Evolutionary conservation across 2,113 vertebrate genomes (phyloP), one percentile per base, ranked within the genome.

Genomic region (Dromaius novaehollandiae): DNA sequence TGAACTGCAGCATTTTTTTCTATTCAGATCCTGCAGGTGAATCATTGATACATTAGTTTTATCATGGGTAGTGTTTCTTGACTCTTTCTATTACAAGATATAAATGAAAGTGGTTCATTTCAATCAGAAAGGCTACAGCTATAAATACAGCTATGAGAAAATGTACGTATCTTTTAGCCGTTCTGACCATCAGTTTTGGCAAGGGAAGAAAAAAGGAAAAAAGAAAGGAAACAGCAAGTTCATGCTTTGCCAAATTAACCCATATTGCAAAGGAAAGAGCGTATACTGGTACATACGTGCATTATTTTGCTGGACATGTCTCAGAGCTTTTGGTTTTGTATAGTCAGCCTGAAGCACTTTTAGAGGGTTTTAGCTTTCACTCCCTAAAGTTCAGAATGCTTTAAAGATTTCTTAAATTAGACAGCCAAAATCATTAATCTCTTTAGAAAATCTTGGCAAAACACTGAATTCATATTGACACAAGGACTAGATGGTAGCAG

Each of bases 381-480:
- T 93, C 89, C 63, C 28, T 40, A 42, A 91, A 93, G 89, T 76
- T 90, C 89, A 90, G 86, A 79, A 92, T 51, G 63, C 79, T 93
- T 89, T 89, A 91, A 89, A 86, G 36, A 40, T 58, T 88, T 88
- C 75, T 84, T 94, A 90, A 88, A 86, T 88, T 88, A 91, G 55
- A 46, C 73, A 95, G 69, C 60, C 84, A 88, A 91, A 97, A 88
- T 78, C 91, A 93, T 97, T 96, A 95, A 82, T 95, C 95, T 92
- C 68, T 89, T 93, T 86, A 88, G 82, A 94, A 97, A 95, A 90
- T 88, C 74, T 88, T 94, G 94, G 91, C 94, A 89, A 93, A 86
- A 55, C 55, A 64, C 75, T 91, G 95, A 91, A 97, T 97, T 91
- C 79, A 68, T 90, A 97, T 91, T 88, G 95, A 95, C 79, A 71